Base-by-base conservation (phyloP, 1,140 invertebrate genomes). In the Aphis gossypii region DNA sequence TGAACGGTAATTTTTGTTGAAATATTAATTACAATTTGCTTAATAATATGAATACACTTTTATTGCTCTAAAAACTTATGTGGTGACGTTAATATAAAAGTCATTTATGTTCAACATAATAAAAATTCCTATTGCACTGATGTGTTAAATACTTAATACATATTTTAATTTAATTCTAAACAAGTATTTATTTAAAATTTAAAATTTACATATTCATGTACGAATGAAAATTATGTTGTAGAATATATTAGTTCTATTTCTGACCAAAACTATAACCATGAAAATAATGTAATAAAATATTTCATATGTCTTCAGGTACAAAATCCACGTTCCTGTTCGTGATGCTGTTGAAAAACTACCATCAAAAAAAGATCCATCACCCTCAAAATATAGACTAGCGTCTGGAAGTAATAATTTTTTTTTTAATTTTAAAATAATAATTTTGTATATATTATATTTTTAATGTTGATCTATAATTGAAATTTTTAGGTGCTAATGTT, bases 261-360 rank as follows among this genome's bases (percentile, higher is more conserved):
- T 0, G 5, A 76, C n/a, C n/a, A 18, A 68, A 76, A 76, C 1
- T 76, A 76, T 76, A 76, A n/a, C 60, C 30, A n/a, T 35, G 14
- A 76, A 76, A 68, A 68, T 68, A n/a, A 35, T 76, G 30, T 14
- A 76, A 76, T 68, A 68, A 68, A 68, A 68, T 76, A n/a, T 87
- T 30, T 14, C 2, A 87, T 21, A 35, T 35, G 8, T 82, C 21
- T 3, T 82, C 38, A 94, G 94, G 84, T 91, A 88, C 60, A 93
- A n/a, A 94, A 94, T 94, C 94, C 95, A 94, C 87, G 96, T 87
- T 96, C 94, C 96, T 7, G 94, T 97, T 44, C 95, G 97, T 94
- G 97, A 97, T 95, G 96, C 97, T 0, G 97, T 97, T 0, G 97
- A 97, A 95, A 96, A 96, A 94, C 95, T 97, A 82, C 96, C 96